Evolutionary conservation across 2,797 vertebrate genomes (phyloP).

Genomic region (Echiichthys vipera): DNA sequence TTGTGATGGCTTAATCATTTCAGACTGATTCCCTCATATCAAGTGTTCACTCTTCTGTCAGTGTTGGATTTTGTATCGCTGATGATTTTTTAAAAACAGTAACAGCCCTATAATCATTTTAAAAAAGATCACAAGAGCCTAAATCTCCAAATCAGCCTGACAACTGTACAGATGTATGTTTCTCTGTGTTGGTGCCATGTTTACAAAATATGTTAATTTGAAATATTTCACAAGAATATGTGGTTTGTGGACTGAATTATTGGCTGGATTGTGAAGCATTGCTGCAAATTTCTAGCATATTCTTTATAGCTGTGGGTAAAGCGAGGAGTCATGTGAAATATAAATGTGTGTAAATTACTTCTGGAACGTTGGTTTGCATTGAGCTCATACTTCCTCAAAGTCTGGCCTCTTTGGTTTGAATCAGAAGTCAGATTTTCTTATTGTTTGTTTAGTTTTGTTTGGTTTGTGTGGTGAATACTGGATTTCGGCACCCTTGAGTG

Average conservation of each 20-base stretch:
- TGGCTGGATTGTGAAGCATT: slow-evolving; percentile 30
- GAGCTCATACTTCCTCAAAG: slow-evolving; percentile 31
- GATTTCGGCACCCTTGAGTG: slow-evolving; percentile 18
- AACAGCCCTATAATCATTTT: slow-evolving; percentile 11
- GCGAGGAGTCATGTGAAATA: slow-evolving; percentile 25
- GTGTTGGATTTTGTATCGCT: slow-evolving; percentile 40
- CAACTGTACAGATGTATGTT: slow-evolving; percentile 67
- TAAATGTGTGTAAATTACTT: slow-evolving; percentile 46
- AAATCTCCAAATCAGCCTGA: slow-evolving; percentile 44
- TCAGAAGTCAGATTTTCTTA: slow-evolving; percentile 18
- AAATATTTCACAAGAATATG: slow-evolving; percentile 34
- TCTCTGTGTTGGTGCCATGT: slow-evolving; percentile 66
- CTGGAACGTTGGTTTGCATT: slow-evolving; percentile 36
- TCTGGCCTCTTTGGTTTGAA: slow-evolving; percentile 35
- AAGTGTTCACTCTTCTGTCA: slow-evolving; percentile 18
- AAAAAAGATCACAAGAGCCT: slow-evolving; percentile 24
- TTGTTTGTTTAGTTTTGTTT: slow-evolving; percentile 32
- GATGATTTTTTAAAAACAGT: slow-evolving; percentile 30
- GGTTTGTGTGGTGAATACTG: slow-evolving; percentile 30
- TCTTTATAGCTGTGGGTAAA: slow-evolving; percentile 52
- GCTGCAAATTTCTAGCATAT: slow-evolving; percentile 28
- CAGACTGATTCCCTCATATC: slow-evolving; percentile 12
- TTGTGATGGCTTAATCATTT: slow-evolving; percentile 50
- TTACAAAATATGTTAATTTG: slow-evolving; percentile 61
- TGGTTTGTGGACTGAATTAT: slow-evolving; percentile 32